Evolutionary conservation across 2,113 vertebrate genomes (phyloP).

Genomic region (Delphinapterus leucas): DNA sequence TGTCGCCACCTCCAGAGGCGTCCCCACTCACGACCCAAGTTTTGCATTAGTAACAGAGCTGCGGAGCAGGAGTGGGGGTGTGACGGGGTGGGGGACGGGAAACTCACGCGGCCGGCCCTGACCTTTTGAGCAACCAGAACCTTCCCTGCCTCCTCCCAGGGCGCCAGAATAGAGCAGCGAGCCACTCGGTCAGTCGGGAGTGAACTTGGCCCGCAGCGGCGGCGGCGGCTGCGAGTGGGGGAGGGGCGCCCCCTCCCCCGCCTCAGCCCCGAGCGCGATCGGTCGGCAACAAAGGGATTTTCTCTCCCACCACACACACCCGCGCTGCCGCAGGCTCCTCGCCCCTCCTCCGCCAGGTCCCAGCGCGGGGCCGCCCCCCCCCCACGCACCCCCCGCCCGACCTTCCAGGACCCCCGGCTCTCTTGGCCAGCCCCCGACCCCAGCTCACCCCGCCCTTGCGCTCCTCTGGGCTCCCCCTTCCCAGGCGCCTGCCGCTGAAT

Average conservation of each 20-base stretch:
- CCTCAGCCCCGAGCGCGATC: fast-evolving
- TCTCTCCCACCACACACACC: slow-evolving; percentile 41
- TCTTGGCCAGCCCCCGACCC: background rate
- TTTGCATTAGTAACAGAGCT: slow-evolving; percentile 75
- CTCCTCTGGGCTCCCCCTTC: background rate
- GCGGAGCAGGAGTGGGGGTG: background rate
- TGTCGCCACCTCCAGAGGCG: background rate
- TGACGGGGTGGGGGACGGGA: background rate
- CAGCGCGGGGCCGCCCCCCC: background rate
- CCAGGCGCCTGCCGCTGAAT: background rate
- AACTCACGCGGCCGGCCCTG: background rate
- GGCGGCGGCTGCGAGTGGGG: background rate
- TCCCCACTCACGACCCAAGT: slow-evolving; percentile 56
- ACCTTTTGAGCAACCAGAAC: slow-evolving; percentile 5
- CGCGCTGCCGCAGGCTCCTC: background rate
- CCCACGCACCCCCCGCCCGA: background rate
- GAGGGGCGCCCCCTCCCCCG: background rate
- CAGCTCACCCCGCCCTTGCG: background rate
- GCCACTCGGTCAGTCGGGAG: background rate
- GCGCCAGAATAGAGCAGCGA: background rate
- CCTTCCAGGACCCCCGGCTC: slow-evolving; percentile 43
- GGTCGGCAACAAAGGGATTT: slow-evolving; percentile 68
- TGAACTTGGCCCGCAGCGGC: slow-evolving; percentile 55
- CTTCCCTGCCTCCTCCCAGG: background rate
- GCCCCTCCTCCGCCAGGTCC: background rate